Evolutionary conservation across 2,797 vertebrate species (phyloP), one percentile per base, ranked within the genome.

Genomic region (Borostomias antarcticus): DNA sequence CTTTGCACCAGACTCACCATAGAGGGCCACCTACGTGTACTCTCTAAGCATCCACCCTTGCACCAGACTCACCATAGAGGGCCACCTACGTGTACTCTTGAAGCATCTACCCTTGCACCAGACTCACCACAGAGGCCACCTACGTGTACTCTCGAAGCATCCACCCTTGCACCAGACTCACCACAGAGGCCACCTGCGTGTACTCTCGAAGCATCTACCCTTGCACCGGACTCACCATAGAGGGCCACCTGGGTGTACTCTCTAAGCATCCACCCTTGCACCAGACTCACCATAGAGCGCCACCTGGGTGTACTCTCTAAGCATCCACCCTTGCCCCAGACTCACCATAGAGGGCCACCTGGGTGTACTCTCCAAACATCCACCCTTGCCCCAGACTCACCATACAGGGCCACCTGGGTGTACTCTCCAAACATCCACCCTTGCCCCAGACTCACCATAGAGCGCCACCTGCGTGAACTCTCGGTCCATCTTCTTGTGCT

Each of bases 401-500:
- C 40, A 45, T n/a, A 5, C n/a, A n/a, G n/a, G n/a, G 40, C 5
- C 15, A 45, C 15, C 3, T 45, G 40, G n/a, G 13, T 45, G 40
- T 45, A 45, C 40, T 45, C 5, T 45, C 40, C n/a, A 17, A 5
- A 4, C 40, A 45, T 45, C 40, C 40, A 45, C 52, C 28, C 52
- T 28, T 30, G 52, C 6, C 11, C 15, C 11, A 40, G 57, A 40
- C 89, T 89, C 68, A 93, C 93, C 89, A 17, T 92, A 94, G 53
- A 94, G 91, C 0, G 91, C 89, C 76, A 91, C 88, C 64, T 93
- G 92, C 25, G 91, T 90, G 78, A 87, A 92, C 64, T 92, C 91
- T 65, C 82, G 82, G 73, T 91, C 69, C 50, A 90, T 91, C 40
- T 87, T 89, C 86, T 86, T 91, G 86, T 91, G 75, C 75, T 94